Base-by-base conservation (phyloP, 2,888 invertebrate genomes). In the Hypsopygia costalis region DNA sequence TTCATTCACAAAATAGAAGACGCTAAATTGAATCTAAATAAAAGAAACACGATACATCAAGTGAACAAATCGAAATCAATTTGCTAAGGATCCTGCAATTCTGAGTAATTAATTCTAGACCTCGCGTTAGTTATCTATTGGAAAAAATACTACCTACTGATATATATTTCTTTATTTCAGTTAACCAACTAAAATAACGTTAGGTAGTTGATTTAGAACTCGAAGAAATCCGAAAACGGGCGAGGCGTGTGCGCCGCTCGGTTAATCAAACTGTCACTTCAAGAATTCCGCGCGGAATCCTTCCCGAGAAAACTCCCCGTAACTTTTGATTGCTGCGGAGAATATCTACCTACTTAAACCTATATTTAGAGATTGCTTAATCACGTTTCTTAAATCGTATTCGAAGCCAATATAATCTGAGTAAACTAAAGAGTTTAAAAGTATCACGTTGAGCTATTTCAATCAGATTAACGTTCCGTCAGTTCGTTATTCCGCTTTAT, bases 211-310 rank as follows among this genome's bases (percentile, higher is more conserved):
- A 69, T 67, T 75, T 74, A 68, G 74, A 80, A 75, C 67, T 73
- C 77, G 72, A 75, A 76, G 77, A 79, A 81, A 78, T 81, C 72
- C 73, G 71, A 76, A 76, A 72, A 67, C 67, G 69, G 66, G 55
- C 60, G 66, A 70, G 75, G 82, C 85, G 82, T 83, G 81, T 82
- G 82, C 85, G 76, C 80, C 75, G 70, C 73, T 80, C 87, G 76
- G 87, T 87, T 88, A 88, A 88, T 88, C 87, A 88, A 88, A 88
- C 86, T 88, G 88, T 88, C 88, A 87, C 85, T 82, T 77, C 71
- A 87, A 87, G 88, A 88, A 88, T 88, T 82, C 85, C 81, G 70
- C 73, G 82, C 74, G 79, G 77, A 86, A 83, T 82, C 81, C 83
- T 75, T 68, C 69, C 72, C 72, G 71, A 79, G 85, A 81, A 85